Evolutionary conservation across 2,113 vertebrate species (phyloP), one percentile per base, ranked within the genome.

Genomic region (Zeus faber): DNA sequence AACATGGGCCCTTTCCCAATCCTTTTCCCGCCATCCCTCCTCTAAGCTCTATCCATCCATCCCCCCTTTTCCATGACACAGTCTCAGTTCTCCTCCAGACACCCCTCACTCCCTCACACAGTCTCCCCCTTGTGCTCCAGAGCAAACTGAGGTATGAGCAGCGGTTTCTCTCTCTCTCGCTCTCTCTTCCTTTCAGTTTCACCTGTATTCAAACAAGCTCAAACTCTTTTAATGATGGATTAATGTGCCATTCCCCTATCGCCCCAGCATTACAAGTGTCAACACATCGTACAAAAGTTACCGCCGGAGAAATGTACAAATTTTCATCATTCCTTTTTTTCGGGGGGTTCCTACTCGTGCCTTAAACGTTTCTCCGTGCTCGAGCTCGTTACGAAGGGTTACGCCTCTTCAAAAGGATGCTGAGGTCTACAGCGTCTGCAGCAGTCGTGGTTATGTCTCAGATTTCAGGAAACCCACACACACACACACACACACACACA

Each of bases 1-100:
- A 83, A 87, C 62, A 85, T 64, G 59, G 77, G 65, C 22, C 27
- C 49, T 18, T 65, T 40, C 67, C 46, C n/a, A 25, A 4, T 51
- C 50, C 48, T 64, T 74, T 72, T 18, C 53, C 49, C 26, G 0
- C 69, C 67, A 52, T 54, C 11, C 54, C 61, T 37, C 50, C 27
- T 60, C 49, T 71, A 65, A 1, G 8, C 40, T 23, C 41, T 27
- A 16, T 31, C 13, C 17, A 16, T 1, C 43, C 48, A 35, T 17
- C 49, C 44, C 22, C 37, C 52, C 67, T 58, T 53, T 49, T 46
- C 46, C 58, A 50, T 57, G n/a, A n/a, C n/a, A n/a, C n/a, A n/a
- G n/a, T n/a, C n/a, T n/a, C n/a, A n/a, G n/a, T n/a, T n/a, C n/a
- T n/a, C n/a, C n/a, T n/a, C n/a, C n/a, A n/a, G n/a, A n/a, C n/a